Conservation (phyloP, 2,113 vertebrate genomes). For the Caranx melampygus region DNA sequence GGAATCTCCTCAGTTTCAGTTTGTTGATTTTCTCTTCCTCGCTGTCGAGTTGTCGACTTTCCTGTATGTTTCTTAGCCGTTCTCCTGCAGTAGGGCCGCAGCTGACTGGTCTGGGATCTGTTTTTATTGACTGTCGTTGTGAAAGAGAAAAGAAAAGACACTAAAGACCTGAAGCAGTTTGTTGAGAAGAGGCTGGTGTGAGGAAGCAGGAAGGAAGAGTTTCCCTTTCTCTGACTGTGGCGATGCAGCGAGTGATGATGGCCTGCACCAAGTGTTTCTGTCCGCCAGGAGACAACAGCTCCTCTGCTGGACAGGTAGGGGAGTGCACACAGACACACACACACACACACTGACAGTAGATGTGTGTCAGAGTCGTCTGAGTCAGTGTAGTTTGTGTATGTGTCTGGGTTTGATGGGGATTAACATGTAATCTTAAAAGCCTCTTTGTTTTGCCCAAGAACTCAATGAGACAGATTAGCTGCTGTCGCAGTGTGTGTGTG, state of each 20-base stretch:
- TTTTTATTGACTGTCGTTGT: no score
- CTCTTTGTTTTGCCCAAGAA: conserved; percentile 44
- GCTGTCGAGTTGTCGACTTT: no score
- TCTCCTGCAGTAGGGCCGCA: no score
- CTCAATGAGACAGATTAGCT: conserved; percentile 39
- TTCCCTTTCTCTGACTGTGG: not conserved
- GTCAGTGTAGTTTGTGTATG: not conserved
- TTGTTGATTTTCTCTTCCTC: no score
- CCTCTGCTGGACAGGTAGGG: conserved; percentile 66
- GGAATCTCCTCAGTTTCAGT: no score
- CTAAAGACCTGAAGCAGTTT: not conserved
- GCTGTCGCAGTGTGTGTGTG: not conserved
- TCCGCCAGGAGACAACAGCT: conserved; percentile 40
- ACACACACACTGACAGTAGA: not conserved
- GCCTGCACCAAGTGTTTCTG: conserved; percentile 40
- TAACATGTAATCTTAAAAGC: conserved; percentile 59
- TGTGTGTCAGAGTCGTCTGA: not conserved
- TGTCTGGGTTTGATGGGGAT: conserved; percentile 47
- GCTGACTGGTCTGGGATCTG: no score
- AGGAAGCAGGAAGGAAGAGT: not conserved
- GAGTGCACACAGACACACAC: not conserved
- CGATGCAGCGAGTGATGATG: conserved; percentile 34
- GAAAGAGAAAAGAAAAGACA: not conserved
- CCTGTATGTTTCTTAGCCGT: no score
- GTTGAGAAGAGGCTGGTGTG: not conserved